Percentiles rank a stretch among this genome's conserved stretches.
phyloP scores from a whole-genome alignment of 1,140 invertebrate genomes.

The Drosophila watanabei region DNA sequence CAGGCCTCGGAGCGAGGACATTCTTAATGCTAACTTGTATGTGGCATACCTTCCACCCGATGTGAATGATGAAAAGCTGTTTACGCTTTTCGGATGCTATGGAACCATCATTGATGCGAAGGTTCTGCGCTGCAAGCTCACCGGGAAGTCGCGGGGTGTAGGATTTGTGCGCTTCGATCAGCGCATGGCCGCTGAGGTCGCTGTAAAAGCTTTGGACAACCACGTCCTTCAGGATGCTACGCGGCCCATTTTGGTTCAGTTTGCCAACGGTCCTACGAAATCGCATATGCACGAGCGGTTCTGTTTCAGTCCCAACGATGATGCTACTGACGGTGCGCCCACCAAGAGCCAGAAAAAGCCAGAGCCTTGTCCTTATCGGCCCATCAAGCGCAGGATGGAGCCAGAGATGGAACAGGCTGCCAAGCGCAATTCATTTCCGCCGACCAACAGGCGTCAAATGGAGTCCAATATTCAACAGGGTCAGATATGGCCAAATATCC shows the following conservation, averaged over 20 bases:
- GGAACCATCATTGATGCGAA: conserved; percentile 23
- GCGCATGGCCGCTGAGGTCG: conserved; percentile 6
- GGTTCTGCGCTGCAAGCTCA: conserved; percentile 7
- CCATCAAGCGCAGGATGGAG: neutral
- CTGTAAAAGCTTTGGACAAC: conserved; percentile 4
- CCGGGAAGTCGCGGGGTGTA: conserved; percentile 1
- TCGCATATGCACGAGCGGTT: too few species aligned
- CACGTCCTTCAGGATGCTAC: too few species aligned
- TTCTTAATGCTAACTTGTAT: conserved; percentile 18
- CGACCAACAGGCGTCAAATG: neutral
- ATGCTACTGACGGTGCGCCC: neutral
- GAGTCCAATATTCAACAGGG: neutral
- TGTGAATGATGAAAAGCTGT: conserved; percentile 2
- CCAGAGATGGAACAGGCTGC: neutral
- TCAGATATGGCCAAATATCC: neutral
- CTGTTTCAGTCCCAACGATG: neutral
- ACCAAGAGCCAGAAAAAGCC: neutral
- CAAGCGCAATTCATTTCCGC: neutral
- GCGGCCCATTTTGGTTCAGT: conserved; percentile 7
- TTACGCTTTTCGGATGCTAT: conserved; percentile 8
- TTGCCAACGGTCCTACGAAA: neutral
- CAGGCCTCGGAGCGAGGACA: neutral
- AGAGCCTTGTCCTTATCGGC: neutral
- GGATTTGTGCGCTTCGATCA: conserved; percentile 39
- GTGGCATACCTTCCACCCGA: conserved; percentile 6